Percentiles rank a stretch among this genome's conserved stretches.
These are phyloP conservation scores for Hypsopygia costalis DNA, from an alignment of 2,888 invertebrate species.

Conservation along the genomic window DNA sequence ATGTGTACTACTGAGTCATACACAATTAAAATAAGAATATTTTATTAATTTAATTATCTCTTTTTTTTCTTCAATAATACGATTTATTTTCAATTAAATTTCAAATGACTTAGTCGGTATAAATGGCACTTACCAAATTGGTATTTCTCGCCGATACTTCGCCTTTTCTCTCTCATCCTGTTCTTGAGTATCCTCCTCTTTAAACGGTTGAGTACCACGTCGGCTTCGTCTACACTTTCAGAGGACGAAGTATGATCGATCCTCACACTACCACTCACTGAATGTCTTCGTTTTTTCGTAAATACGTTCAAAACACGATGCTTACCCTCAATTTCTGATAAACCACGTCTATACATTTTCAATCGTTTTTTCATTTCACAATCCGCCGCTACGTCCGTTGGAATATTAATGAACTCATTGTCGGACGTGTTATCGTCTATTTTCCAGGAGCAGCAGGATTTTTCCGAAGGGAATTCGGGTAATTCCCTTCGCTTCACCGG, in stretches of 20 bases:
- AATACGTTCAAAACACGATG: constrained; percentile 39
- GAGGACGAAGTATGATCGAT: constrained; percentile 65
- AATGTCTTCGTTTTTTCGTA: constrained; percentile 58
- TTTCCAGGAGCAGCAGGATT: constrained; percentile 34
- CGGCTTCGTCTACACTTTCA: constrained; percentile 76
- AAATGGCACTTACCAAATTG: constrained; percentile 49
- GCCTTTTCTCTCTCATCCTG: constrained; percentile 69
- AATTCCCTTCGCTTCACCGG: constrained; percentile 35
- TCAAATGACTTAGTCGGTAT: too few species aligned
- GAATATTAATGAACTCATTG: constrained; percentile 62
- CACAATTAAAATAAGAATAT: too few species aligned
- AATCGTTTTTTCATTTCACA: constrained; percentile 72
- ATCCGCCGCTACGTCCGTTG: constrained; percentile 63
- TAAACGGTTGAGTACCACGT: constrained; percentile 69
- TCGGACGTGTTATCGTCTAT: constrained; percentile 52
- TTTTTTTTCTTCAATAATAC: too few species aligned
- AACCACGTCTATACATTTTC: constrained; percentile 72
- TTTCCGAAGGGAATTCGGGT: constrained; percentile 37
- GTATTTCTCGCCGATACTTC: constrained; percentile 52
- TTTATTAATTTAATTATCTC: too few species aligned
- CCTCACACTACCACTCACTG: constrained; percentile 49
- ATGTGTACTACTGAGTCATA: too few species aligned
- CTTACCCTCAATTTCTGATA: constrained; percentile 63
- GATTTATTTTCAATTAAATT: too few species aligned
- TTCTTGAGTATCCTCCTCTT: constrained; percentile 75